Base-by-base conservation (phyloP, 2,797 vertebrate species). In the Acanthopagrus latus region DNA sequence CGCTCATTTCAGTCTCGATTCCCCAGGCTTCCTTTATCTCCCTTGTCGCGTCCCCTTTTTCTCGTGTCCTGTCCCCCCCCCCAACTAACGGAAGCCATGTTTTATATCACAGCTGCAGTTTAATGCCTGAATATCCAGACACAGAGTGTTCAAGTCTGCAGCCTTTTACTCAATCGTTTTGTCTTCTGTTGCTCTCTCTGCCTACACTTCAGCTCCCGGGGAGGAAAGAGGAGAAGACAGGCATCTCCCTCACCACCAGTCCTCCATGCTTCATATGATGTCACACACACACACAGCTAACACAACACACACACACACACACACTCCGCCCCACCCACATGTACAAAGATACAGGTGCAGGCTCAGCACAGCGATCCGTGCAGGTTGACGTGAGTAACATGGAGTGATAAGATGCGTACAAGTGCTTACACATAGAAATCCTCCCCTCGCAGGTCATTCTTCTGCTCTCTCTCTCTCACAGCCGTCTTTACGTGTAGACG, bases 241-340 rank as follows among this genome's bases (percentile, higher is more conserved):
- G 77, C 71, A 72, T 48, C 71, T 83, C 72, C 48, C 43, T 66
- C 73, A 71, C 21, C 71, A 66, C 68, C 14, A 56, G 18, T 56
- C 58, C 62, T 56, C 21, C 25, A 14, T 58, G 46, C 33, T 65
- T 63, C 20, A 44, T 17, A 56, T 17, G 7, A 56, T 29, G 23
- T 10, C 63, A 17, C 46, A 23, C 65, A 74, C 48, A 64, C 8
- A 50, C 43, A 50, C n/a, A n/a, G n/a, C n/a, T n/a, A n/a, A n/a
- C n/a, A n/a, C 62, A n/a, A 21, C 72, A 73, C 52, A 70, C 74
- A 68, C 70, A 63, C 63, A 64, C 66, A 70, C 71, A 59, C 46
- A 64, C 60, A 48, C 2, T 7, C 55, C 67, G 56, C 57, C 78
- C 64, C 68, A 73, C 93, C 95, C 95, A 75, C 55, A 84, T 48